A percentile compares a stretch with the other conserved stretches of the same genome.
Evolutionary conservation across 2,888 invertebrate species (phyloP).

Genomic region (Gasteruption jaculator): DNA sequence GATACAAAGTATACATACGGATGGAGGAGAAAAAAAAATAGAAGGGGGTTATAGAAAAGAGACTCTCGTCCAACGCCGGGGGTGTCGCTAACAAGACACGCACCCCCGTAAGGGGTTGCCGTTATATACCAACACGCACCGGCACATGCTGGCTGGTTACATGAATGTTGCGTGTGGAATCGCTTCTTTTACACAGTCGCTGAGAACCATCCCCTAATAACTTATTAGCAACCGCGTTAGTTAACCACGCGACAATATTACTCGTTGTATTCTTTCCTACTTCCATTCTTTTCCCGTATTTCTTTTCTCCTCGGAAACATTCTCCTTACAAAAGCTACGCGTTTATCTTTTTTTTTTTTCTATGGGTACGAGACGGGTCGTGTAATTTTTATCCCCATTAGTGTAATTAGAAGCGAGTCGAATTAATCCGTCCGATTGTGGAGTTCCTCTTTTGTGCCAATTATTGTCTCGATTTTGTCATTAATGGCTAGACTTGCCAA

Average conservation of each 20-base stretch:
- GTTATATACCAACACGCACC: slow-evolving; percentile 28
- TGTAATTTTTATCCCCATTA: too few species aligned
- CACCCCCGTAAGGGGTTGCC: slow-evolving; percentile 38
- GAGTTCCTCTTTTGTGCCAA: too few species aligned
- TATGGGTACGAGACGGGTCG: too few species aligned
- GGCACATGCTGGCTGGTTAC: slow-evolving; percentile 19
- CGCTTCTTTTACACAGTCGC: slow-evolving; percentile 25
- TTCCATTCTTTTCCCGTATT: slow-evolving; percentile 8
- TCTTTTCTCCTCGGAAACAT: slow-evolving; percentile 1
- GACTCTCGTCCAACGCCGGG: slow-evolving; percentile 48
- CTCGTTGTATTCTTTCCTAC: slow-evolving; percentile 22
- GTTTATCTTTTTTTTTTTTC: too few species aligned
- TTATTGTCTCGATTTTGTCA: too few species aligned
- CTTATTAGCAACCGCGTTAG: slow-evolving; percentile 45
- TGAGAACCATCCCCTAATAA: slow-evolving; percentile 44
- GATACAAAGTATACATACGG: too few species aligned
- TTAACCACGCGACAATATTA: slow-evolving; percentile 41
- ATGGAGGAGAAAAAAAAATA: slow-evolving; percentile 20
- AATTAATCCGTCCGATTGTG: too few species aligned
- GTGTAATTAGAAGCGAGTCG: too few species aligned
- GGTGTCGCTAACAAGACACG: slow-evolving; percentile 51
- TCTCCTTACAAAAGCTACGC: too few species aligned
- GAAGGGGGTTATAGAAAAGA: slow-evolving; percentile 28
- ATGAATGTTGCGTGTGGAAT: slow-evolving; percentile 29
- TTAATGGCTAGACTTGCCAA: too few species aligned